Conservation (phyloP, 1,140 invertebrate genomes). For the Caerostris extrusa region DNA sequence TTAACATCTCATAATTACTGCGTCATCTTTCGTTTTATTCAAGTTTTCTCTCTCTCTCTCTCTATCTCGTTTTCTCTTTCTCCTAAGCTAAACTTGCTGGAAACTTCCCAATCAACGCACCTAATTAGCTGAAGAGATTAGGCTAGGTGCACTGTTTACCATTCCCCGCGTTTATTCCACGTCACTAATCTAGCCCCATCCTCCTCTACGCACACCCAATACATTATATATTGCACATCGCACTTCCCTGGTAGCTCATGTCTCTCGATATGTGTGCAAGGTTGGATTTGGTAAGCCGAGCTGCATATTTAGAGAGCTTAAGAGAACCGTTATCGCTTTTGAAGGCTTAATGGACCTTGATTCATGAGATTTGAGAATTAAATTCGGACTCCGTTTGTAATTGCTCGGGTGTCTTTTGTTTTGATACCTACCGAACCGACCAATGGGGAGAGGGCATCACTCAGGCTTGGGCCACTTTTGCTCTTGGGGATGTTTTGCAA, state of each 20-base stretch:
- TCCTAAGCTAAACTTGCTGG: conserved; percentile 64
- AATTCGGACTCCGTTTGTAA: conserved; percentile 17
- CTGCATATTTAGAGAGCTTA: conserved; percentile 66
- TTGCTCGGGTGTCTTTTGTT: conserved; percentile 23
- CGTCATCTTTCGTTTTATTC: conserved; percentile 42
- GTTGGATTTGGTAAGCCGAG: conserved; percentile 50
- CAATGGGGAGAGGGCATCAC: neutral
- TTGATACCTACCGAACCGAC: neutral
- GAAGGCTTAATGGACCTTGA: conserved; percentile 71
- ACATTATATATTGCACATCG: conserved; percentile 65
- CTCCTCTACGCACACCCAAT: conserved; percentile 22
- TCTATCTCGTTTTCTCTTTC: conserved; percentile 10
- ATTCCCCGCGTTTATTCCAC: conserved; percentile 66
- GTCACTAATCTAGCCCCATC: conserved; percentile 46
- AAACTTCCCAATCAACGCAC: conserved; percentile 74
- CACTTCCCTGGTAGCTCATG: neutral
- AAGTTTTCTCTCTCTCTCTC: neutral
- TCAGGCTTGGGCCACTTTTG: neutral
- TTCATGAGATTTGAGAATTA: conserved; percentile 57
- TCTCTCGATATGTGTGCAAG: conserved; percentile 51
- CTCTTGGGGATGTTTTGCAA: neutral
- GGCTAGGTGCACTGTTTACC: conserved; percentile 61
- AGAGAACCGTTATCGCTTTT: conserved; percentile 69
- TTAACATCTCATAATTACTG: conserved; percentile 62
- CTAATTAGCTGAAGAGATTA: conserved; percentile 76